phyloP scores from a whole-genome alignment of 2,797 vertebrate species.

The Cossypha polioptera region DNA sequence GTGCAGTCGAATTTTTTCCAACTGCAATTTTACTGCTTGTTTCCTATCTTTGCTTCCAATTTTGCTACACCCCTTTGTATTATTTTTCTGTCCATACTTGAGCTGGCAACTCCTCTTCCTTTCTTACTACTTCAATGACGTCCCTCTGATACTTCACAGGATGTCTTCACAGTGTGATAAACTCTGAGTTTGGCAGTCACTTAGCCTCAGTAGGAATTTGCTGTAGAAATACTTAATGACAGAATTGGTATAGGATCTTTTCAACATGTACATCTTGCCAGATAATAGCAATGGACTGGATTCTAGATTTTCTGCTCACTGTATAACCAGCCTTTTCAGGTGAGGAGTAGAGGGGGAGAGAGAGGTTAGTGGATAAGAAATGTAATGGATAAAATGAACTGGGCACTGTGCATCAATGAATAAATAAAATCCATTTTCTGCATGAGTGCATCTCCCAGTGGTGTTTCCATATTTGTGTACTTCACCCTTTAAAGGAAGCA shows the following conservation, averaged over 20 bases:
- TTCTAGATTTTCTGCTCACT: not conserved
- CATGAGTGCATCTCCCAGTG: not conserved
- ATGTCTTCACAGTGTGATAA: not conserved
- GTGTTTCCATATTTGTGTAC: not conserved
- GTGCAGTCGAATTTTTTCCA: not conserved
- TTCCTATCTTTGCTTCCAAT: not conserved
- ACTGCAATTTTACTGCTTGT: not conserved
- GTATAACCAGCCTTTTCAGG: not conserved
- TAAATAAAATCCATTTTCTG: constrained; percentile 11
- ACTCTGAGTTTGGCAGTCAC: not conserved
- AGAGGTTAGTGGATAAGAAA: not conserved
- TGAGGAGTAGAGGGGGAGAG: not conserved
- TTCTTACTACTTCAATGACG: not conserved
- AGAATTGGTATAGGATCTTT: not conserved
- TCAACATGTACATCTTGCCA: not conserved
- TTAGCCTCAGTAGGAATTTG: not conserved
- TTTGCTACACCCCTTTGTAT: not conserved
- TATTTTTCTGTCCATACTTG: not conserved
- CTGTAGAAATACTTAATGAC: not conserved
- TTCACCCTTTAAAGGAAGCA: not conserved
- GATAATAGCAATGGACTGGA: not conserved
- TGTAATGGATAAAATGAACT: not conserved
- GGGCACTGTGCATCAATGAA: not conserved
- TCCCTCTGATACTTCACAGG: not conserved
- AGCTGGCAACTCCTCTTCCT: not conserved